Conservation (phyloP, 2,797 vertebrate species). For the Trachops cirrhosus region DNA sequence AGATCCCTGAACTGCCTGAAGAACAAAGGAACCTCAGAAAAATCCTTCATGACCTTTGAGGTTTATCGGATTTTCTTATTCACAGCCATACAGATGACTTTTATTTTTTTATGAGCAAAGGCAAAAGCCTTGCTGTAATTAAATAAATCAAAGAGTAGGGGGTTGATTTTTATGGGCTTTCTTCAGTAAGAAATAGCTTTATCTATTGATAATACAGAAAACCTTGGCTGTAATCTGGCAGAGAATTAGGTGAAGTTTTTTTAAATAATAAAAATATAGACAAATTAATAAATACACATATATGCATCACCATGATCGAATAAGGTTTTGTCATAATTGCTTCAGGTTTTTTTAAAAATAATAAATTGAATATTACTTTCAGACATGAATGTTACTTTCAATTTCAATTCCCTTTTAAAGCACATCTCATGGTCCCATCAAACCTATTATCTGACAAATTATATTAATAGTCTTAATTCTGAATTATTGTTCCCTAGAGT, state of each 20-base stretch:
- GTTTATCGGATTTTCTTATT: constrained; percentile 60
- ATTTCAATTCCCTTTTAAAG: not conserved
- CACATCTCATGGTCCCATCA: not conserved
- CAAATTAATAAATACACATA: not conserved
- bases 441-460: not conserved
- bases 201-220: constrained; percentile 39
- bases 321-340: not conserved
- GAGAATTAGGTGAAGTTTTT: constrained; percentile 18
- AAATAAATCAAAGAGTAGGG: constrained; percentile 11
- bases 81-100: not conserved
- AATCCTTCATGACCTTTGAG: constrained; percentile 39
- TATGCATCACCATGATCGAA: not conserved
- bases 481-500: constrained; percentile 12
- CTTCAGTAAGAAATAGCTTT: constrained; percentile 24
- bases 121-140: constrained; percentile 12
- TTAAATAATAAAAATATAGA: not conserved
- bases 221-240: not conserved
- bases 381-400: not conserved
- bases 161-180: not conserved
- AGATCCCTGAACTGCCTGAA: not conserved
- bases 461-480: not conserved
- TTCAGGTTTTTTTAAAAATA: constrained; percentile 11
- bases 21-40: constrained; percentile 64
- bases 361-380: constrained; percentile 3
- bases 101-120: not conserved